A percentile compares a stretch with the other conserved stretches of the same genome.
phyloP scores from a whole-genome alignment of 2,113 vertebrate species.

The Albula glossodonta region DNA sequence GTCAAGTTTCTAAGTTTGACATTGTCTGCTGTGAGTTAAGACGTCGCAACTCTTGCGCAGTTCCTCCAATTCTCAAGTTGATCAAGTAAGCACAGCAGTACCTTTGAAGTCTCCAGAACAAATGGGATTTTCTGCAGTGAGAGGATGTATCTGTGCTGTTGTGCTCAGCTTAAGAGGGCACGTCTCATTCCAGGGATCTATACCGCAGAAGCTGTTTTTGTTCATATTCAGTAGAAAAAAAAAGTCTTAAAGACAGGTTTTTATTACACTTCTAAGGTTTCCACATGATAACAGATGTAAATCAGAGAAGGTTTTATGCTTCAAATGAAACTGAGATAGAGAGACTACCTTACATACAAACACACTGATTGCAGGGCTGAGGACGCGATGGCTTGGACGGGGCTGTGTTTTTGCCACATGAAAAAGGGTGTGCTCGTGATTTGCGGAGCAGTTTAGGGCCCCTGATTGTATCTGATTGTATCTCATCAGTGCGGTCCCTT shows the following conservation, averaged over 20 bases:
- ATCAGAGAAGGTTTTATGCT: not conserved
- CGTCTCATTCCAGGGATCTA: not conserved
- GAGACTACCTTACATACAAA: not conserved
- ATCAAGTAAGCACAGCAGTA: slow-evolving; percentile 5
- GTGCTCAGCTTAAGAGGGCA: not conserved
- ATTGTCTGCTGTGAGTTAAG: not conserved
- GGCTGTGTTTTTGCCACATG: not conserved
- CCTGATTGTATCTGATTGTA: too few species aligned
- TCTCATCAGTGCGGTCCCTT: not conserved
- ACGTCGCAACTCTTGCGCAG: too few species aligned
- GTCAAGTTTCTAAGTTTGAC: not conserved
- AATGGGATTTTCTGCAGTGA: slow-evolving; percentile 12
- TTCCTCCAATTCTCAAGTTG: not conserved
- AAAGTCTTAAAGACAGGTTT: not conserved
- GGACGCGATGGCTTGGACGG: not conserved
- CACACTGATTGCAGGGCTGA: not conserved
- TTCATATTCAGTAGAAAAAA: not conserved
- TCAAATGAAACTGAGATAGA: not conserved
- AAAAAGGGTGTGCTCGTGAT: not conserved
- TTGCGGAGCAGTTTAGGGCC: not conserved
- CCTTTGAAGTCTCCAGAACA: slow-evolving; percentile 19
- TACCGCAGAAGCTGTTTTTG: not conserved
- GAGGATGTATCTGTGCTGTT: not conserved
- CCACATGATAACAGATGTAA: not conserved
- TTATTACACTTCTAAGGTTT: not conserved